phyloP scores from a whole-genome alignment of 2,113 vertebrate genomes.

The Oreochromis spilurus region DNA sequence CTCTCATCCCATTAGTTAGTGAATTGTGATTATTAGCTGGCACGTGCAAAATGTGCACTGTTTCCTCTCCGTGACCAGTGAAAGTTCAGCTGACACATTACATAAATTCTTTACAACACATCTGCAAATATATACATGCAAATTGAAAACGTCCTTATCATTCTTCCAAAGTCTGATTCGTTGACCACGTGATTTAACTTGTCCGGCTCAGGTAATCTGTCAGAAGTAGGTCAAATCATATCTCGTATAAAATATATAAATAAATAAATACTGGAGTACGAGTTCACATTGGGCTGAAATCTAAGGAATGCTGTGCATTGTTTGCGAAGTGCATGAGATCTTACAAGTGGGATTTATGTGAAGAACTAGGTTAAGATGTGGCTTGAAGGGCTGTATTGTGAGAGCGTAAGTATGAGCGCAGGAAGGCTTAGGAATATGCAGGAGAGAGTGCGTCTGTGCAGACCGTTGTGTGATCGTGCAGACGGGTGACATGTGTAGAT shows the following conservation, averaged over 20 bases:
- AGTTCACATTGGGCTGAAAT: slow-evolving; percentile 2
- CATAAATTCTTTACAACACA: background rate
- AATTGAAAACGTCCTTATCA: background rate
- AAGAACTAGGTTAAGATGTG: slow-evolving; percentile 69
- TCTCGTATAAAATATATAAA: background rate
- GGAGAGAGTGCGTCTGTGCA: slow-evolving; percentile 4
- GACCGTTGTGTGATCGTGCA: slow-evolving; percentile 32
- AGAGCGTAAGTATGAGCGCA: slow-evolving; percentile 33
- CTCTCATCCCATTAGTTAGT: background rate
- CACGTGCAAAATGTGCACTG: background rate
- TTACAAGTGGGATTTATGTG: slow-evolving; percentile 53
- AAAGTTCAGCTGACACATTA: background rate
- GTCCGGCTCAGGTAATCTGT: background rate
- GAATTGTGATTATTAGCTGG: background rate
- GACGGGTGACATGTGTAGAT: slow-evolving; percentile 60
- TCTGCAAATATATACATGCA: background rate
- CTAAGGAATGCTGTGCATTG: slow-evolving; percentile 4
- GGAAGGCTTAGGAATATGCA: slow-evolving; percentile 36
- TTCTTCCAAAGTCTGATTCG: background rate
- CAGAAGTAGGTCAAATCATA: background rate
- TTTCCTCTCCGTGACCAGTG: background rate
- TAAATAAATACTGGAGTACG: background rate
- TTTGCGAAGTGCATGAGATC: slow-evolving; percentile 36
- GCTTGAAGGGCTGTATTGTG: slow-evolving; percentile 61
- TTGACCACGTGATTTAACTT: background rate